Evolutionary conservation across 1,140 invertebrate genomes (phyloP).

Genomic region (Dendrolimus kikuchii): DNA sequence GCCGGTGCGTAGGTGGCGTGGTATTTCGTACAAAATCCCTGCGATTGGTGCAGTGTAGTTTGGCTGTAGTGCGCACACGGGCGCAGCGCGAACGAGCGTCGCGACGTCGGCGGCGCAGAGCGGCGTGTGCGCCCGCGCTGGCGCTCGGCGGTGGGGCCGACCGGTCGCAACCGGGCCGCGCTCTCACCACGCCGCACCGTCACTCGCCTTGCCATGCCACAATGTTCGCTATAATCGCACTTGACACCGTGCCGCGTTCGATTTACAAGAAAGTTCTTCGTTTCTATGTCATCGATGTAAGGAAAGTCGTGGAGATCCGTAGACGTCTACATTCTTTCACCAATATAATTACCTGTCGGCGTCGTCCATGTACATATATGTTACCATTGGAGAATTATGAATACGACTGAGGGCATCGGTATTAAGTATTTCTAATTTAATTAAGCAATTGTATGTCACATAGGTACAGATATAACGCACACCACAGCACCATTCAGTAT

Average conservation of each 20-base stretch:
- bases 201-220: constrained; percentile 37
- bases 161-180: constrained; percentile 64
- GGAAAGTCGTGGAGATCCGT: constrained; percentile 13
- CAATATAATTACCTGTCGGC: constrained; percentile 8
- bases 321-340: constrained; percentile 8
- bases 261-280: constrained; percentile 64
- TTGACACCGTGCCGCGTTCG: constrained; percentile 61
- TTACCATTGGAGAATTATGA: constrained; percentile 15
- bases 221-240: constrained; percentile 52
- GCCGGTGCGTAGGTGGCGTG: constrained; percentile 15
- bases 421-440: constrained; percentile 47
- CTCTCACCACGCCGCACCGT: constrained; percentile 42
- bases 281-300: constrained; percentile 44
- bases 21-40: constrained; percentile 19
- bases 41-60: constrained; percentile 20
- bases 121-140: constrained; percentile 52
- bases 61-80: constrained; percentile 31
- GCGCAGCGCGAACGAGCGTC: constrained; percentile 54
- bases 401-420: constrained; percentile 18
- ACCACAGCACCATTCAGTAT: too few relatives aligned
- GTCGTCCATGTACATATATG: neutral
- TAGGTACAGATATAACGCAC: too few relatives aligned
- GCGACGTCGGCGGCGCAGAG: constrained; percentile 62
- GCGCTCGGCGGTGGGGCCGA: constrained; percentile 55
- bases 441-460: constrained; percentile 39